phyloP scores from a whole-genome alignment of 2,113 vertebrate species.

The Nanorana parkeri region DNA sequence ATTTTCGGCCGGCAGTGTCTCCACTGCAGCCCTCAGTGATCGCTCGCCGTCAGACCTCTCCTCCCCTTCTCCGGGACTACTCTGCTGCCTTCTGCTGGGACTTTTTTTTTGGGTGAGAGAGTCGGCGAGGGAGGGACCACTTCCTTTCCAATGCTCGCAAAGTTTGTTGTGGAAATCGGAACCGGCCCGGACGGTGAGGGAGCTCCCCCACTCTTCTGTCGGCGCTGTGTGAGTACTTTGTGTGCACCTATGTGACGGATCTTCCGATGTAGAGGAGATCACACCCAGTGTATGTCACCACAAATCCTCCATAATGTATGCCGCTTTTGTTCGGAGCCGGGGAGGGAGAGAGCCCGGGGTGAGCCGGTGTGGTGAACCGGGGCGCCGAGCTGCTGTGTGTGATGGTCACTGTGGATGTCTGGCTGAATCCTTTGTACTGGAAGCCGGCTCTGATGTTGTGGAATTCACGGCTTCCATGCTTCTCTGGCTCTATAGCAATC shows the following conservation, averaged over 20 bases:
- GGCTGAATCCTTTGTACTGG: too few relatives aligned
- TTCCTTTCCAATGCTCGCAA: conserved; percentile 38
- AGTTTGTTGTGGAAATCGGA: conserved; percentile 28
- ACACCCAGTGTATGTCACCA: not conserved
- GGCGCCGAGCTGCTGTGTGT: too few relatives aligned
- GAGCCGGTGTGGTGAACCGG: too few relatives aligned
- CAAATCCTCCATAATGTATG: too few relatives aligned
- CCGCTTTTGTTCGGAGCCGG: too few relatives aligned
- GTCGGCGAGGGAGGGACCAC: not conserved
- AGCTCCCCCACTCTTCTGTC: not conserved
- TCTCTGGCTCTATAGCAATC: too few relatives aligned
- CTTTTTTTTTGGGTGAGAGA: not conserved
- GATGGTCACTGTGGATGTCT: too few relatives aligned
- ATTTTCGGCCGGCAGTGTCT: not conserved
- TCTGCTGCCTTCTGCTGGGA: not conserved
- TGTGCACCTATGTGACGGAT: not conserved
- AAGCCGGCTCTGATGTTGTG: too few relatives aligned
- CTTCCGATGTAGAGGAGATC: not conserved
- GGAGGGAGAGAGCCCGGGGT: too few relatives aligned
- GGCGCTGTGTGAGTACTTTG: not conserved
- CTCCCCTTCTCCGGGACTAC: not conserved
- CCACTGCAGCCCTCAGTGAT: not conserved
- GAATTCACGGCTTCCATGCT: too few relatives aligned
- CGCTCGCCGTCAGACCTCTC: not conserved
- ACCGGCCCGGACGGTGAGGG: conserved; percentile 9